Evolutionary conservation across 2,113 vertebrate species (phyloP), one percentile per base, ranked within the genome.

Genomic region (Mastomys natalensis): DNA sequence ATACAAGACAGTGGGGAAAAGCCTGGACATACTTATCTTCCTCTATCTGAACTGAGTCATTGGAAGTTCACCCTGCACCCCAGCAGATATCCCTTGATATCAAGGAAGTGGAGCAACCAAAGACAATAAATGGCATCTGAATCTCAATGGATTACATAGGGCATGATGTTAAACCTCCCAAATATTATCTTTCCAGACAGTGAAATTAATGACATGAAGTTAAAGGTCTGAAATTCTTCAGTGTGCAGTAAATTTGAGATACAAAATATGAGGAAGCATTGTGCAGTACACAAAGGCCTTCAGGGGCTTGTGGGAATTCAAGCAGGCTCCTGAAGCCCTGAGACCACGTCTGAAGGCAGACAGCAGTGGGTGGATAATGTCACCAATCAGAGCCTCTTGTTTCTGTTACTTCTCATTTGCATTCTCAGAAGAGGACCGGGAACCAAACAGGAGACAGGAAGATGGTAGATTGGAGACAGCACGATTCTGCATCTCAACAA

Each of bases 1-100:
- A 58, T 4, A 1, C 13, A 5, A 29, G 26, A 60, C 0, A 1
- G 24, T 0, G 10, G 45, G 2, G 15, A 3, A 9, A 58, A 64
- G 13, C 37, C 81, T 60, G 74, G 37, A 21, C 29, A 40, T 0
- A 0, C 11, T 62, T 24, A 58, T 29, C 45, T 45, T 88, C 31
- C 29, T 58, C 62, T 43, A 22, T 43, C 45, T 31, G 64, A 53
- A n/a, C 3, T 0, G 21, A 78, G n/a, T 55, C 60, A 29, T 45
- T 87, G 7, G 17, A 88, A 72, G 40, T 22, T 26, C 37, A 58
- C 19, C 24, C 53, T 45, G 84, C 1, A 7, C 64, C 55, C 68
- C 40, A 26, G 22, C 40, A n/a, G 17, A 68, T 48, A 48, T n/a
- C n/a, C n/a, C n/a, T n/a, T 43, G 16, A 19, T 8, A 43, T 55